phyloP scores from a whole-genome alignment of 2,888 invertebrate species.

The Melanostoma mellinum region DNA sequence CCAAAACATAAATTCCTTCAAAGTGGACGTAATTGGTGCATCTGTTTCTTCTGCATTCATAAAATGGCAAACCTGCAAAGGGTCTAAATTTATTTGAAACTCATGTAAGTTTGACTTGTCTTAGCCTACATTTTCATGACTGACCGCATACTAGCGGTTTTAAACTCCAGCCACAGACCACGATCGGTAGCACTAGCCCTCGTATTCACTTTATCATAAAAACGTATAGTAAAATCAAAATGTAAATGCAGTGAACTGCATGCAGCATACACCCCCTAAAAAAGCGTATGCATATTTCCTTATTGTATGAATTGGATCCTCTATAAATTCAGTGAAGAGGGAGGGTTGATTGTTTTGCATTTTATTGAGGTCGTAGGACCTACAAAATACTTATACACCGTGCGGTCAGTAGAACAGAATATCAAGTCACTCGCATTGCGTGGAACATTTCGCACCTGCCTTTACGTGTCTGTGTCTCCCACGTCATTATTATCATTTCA shows the following conservation, averaged over 20 bases:
- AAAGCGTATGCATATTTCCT: background rate
- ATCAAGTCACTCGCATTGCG: conserved; percentile 10
- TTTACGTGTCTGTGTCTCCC: conserved; percentile 46
- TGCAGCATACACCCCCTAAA: conserved; percentile 11
- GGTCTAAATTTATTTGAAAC: conserved; percentile 1
- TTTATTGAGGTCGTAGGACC: conserved; percentile 67
- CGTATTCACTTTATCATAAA: background rate
- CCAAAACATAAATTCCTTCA: too few relatives aligned
- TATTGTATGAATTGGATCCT: background rate
- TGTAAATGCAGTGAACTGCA: conserved; percentile 26
- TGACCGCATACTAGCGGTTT: conserved; percentile 40
- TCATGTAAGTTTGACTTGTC: conserved; percentile 16
- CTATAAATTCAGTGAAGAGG: background rate
- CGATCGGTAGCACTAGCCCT: background rate
- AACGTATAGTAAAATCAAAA: conserved; percentile 18
- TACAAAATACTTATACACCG: conserved; percentile 29
- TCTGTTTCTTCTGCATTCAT: too few relatives aligned
- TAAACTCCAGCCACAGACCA: conserved; percentile 1
- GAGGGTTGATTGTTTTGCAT: conserved; percentile 21
- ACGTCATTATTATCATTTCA: conserved; percentile 44
- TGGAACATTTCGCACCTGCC: conserved; percentile 64
- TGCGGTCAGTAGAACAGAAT: conserved; percentile 38
- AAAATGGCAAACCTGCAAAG: too few relatives aligned
- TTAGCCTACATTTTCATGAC: conserved; percentile 27
- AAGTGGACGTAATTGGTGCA: too few relatives aligned